Conservation (phyloP, 2,113 vertebrate genomes). For the Corythaeola cristata region DNA sequence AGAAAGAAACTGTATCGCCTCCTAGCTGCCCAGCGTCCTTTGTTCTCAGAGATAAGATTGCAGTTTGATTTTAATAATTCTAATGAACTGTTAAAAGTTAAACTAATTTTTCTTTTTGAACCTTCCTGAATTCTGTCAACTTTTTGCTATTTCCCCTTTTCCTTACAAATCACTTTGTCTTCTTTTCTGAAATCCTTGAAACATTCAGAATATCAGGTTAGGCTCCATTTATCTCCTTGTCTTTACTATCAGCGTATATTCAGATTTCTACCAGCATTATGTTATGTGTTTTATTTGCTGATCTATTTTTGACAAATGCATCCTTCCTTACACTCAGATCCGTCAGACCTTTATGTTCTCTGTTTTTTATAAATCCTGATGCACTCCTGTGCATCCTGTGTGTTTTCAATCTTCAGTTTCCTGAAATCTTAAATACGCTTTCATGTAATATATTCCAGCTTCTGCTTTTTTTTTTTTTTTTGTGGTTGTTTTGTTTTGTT, state of each 20-base stretch:
- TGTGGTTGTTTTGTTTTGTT: too few species aligned
- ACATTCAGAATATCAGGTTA: neutral
- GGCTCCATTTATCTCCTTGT: neutral
- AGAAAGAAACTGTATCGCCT: neutral
- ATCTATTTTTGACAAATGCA: neutral
- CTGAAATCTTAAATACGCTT: neutral
- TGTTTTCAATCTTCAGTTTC: neutral
- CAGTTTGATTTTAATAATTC: neutral
- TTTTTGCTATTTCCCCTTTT: neutral
- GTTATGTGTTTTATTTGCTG: neutral
- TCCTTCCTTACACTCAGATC: neutral
- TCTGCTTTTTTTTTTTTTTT: neutral
- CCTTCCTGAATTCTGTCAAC: neutral
- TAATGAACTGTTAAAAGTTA: neutral
- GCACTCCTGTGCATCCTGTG: neutral
- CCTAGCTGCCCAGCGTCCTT: neutral
- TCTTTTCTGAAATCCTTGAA: neutral
- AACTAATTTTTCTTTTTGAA: neutral
- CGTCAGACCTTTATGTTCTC: neutral
- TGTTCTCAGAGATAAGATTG: neutral
- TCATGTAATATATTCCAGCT: neutral
- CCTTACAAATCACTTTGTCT: neutral
- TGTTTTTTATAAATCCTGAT: neutral
- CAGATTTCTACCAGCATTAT: neutral
- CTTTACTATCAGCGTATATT: neutral